Evolutionary conservation across 2,113 vertebrate species (phyloP).

Genomic region (Polypterus bichir): DNA sequence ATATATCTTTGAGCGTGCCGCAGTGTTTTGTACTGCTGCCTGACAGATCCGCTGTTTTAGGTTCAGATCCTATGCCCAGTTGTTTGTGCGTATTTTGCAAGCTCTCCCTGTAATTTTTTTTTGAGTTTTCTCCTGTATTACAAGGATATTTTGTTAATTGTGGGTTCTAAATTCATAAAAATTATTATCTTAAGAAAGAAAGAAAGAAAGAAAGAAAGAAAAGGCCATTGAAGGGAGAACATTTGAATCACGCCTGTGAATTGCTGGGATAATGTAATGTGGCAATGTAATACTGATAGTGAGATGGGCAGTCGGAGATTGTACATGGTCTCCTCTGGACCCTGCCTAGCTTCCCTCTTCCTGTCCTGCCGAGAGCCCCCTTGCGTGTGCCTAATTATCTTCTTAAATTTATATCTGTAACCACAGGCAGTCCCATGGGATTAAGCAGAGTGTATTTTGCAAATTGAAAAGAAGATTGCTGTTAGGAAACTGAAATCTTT

Average conservation of each 20-base stretch:
- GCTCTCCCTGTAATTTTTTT: no score
- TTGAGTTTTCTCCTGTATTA: no score
- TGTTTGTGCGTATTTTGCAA: no score
- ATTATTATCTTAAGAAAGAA: no score
- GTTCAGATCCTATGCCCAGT: no score
- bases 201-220: no score
- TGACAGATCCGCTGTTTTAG: no score
- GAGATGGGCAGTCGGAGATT: constrained; percentile 20
- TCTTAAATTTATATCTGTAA: constrained; percentile 71
- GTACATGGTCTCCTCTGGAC: constrained; percentile 48
- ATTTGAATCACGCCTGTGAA: constrained; percentile 30
- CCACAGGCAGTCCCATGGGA: constrained; percentile 54
- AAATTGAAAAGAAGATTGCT: constrained; percentile 80
- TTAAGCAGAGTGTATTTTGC: constrained; percentile 64
- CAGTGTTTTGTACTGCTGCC: no score
- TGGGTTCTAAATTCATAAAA: no score
- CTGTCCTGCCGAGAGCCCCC: constrained; percentile 41
- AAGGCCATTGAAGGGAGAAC: constrained; percentile 24
- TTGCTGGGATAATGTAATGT: constrained; percentile 18
- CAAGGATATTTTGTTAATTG: no score
- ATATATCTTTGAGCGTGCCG: no score
- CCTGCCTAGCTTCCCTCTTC: constrained; percentile 32
- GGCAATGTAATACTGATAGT: constrained; percentile 22
- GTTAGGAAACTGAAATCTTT: constrained; percentile 56
- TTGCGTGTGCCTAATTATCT: constrained; percentile 62